Conservation (phyloP, 1,140 invertebrate genomes). For the Drosophila subobscura region DNA sequence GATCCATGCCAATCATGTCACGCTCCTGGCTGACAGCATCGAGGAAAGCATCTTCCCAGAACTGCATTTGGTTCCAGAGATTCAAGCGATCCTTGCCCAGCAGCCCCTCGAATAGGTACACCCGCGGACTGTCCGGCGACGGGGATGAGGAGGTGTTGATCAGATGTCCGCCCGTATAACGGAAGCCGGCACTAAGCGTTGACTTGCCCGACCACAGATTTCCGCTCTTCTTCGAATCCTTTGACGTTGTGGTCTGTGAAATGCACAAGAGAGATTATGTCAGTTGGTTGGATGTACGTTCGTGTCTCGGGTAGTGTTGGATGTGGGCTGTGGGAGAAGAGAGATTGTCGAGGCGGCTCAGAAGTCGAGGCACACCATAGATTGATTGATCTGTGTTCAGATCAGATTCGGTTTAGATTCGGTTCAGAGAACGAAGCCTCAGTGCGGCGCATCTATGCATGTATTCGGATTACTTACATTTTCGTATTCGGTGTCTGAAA, state of each 20-base stretch:
- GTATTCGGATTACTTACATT: slow-evolving; percentile 88
- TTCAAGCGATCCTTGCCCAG: slow-evolving; percentile 88
- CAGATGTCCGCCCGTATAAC: slow-evolving; percentile 94
- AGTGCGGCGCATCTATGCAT: too few species aligned
- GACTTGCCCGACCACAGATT: slow-evolving; percentile 97
- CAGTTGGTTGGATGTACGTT: background rate
- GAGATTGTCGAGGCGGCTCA: too few species aligned
- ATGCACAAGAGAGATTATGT: background rate
- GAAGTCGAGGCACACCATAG: too few species aligned
- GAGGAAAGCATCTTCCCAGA: slow-evolving; percentile 99
- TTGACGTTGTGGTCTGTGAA: slow-evolving; percentile 78
- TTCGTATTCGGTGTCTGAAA: slow-evolving; percentile 96
- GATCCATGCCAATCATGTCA: slow-evolving; percentile 99
- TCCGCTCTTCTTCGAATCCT: slow-evolving; percentile 89
- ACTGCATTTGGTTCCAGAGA: slow-evolving; percentile 99
- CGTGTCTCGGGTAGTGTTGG: background rate
- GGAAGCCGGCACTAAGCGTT: slow-evolving; percentile 93
- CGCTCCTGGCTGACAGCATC: slow-evolving; percentile 99
- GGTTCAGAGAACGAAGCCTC: too few species aligned
- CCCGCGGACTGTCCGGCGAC: slow-evolving; percentile 93
- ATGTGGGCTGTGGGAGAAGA: too few species aligned
- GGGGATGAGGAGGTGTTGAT: slow-evolving; percentile 92
- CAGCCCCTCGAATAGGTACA: slow-evolving; percentile 95
- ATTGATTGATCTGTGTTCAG: too few species aligned
- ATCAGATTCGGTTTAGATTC: too few species aligned